These are phyloP conservation scores for Agrilus planipennis DNA, from an alignment of 1,140 invertebrate species.

Conservation along the genomic window DNA sequence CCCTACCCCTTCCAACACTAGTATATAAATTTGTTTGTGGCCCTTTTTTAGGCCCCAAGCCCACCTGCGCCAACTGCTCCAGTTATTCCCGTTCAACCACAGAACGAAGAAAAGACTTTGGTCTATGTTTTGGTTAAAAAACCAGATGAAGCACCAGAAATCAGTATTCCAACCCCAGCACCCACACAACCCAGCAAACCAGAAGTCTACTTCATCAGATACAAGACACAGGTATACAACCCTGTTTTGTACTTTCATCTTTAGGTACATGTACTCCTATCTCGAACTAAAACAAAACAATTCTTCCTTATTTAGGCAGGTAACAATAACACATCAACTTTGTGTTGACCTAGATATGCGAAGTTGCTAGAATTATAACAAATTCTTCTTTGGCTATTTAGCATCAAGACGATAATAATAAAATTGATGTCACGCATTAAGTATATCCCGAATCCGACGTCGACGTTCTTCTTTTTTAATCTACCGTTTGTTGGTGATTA, in stretches of 20 bases:
- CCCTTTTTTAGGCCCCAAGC: slow-evolving; percentile 47
- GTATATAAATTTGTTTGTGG: neutral
- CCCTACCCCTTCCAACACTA: neutral
- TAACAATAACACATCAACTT: neutral
- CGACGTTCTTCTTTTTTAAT: no score
- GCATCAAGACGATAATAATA: neutral
- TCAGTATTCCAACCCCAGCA: slow-evolving; percentile 61
- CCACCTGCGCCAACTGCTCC: slow-evolving; percentile 67
- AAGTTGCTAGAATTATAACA: neutral
- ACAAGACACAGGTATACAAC: slow-evolving; percentile 67
- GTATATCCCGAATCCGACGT: no score
- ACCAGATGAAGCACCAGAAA: slow-evolving; percentile 67
- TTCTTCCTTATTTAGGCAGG: neutral
- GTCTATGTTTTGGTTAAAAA: slow-evolving; percentile 85
- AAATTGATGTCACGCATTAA: neutral
- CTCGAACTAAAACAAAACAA: neutral
- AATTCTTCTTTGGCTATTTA: neutral
- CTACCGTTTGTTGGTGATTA: no score
- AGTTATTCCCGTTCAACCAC: slow-evolving; percentile 60
- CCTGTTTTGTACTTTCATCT: no score
- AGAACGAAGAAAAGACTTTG: slow-evolving; percentile 76
- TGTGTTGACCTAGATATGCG: no score
- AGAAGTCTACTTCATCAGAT: slow-evolving; percentile 79
- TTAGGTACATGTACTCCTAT: neutral
- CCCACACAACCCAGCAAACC: slow-evolving; percentile 75